Conservation (phyloP, 1,140 invertebrate genomes). For the Vanessa tameamea region DNA sequence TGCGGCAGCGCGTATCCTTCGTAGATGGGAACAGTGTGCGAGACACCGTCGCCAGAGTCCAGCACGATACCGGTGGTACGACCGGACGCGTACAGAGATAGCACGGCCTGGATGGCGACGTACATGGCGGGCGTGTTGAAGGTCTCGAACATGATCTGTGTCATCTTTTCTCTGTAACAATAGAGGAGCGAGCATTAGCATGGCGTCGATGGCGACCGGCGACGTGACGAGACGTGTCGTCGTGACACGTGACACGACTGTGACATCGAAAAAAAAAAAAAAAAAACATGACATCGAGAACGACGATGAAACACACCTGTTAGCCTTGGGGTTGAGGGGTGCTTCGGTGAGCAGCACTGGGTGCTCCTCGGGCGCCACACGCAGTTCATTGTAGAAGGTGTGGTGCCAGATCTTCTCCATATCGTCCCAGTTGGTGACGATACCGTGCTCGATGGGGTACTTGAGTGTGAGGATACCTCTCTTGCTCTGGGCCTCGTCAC, state of each 20-base stretch:
- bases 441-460: constrained; percentile 98
- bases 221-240: too few species aligned
- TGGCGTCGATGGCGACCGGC: neutral
- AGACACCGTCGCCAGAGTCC: constrained; percentile 94
- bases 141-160: constrained; percentile 89
- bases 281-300: neutral
- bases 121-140: constrained; percentile 94
- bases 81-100: constrained; percentile 93
- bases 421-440: constrained; percentile 98
- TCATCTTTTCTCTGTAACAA: constrained; percentile 86
- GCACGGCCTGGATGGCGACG: constrained; percentile 92
- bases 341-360: constrained; percentile 95
- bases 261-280: neutral
- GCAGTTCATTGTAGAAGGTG: constrained; percentile 92
- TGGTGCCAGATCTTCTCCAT: constrained; percentile 96
- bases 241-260: too few species aligned
- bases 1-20: constrained; percentile 93
- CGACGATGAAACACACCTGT: constrained; percentile 75
- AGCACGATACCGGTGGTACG: constrained; percentile 95
- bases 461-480: constrained; percentile 96
- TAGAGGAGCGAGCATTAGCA: constrained; percentile 32
- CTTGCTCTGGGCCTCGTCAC: constrained; percentile 96
- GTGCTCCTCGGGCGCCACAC: constrained; percentile 95
- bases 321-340: constrained; percentile 95
- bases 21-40: constrained; percentile 94